Conservation (phyloP, 37 sponge, comb jelly and placozoan genomes). For the Dysidea cf. avara region DNA sequence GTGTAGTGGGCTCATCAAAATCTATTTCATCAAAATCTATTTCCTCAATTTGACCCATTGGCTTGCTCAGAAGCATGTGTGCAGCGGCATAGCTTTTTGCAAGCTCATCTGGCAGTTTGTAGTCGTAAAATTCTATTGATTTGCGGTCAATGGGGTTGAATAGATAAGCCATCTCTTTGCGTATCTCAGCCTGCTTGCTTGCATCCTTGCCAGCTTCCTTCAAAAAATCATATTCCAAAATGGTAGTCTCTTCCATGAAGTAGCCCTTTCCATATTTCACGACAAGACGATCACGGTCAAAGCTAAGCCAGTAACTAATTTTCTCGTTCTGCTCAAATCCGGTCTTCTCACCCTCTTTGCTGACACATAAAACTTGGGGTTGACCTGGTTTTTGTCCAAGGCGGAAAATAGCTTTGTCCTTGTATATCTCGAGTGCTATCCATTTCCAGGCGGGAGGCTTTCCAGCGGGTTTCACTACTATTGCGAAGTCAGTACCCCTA, state of each 20-base stretch:
- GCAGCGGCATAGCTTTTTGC: not conserved
- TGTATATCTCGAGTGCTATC: conserved; percentile 28
- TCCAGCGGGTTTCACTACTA: conserved; percentile 25
- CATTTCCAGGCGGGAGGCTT: conserved; percentile 33
- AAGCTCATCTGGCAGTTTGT: not conserved
- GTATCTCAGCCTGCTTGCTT: not conserved
- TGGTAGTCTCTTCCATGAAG: conserved; percentile 60
- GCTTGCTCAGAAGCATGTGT: not conserved
- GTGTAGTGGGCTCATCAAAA: not conserved
- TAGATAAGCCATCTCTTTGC: conserved; percentile 24
- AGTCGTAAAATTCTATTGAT: conserved; percentile 41
- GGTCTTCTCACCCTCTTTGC: conserved; percentile 5
- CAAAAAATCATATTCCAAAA: conserved; percentile 35
- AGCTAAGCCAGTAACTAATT: conserved; percentile 71
- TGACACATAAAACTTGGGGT: not conserved
- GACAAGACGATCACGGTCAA: conserved; percentile 37
- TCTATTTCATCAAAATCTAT: not conserved
- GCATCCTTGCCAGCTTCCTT: not conserved
- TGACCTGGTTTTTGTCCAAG: not conserved
- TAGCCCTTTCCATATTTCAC: conserved; percentile 78
- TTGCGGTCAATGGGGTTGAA: conserved; percentile 20
- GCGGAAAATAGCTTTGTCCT: conserved; percentile 5
- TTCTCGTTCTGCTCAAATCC: conserved; percentile 41
- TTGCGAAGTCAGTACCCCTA: conserved; percentile 28
- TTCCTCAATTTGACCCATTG: not conserved